Percentiles rank a stretch among this genome's conserved stretches.
phyloP scores from a whole-genome alignment of 2,113 vertebrate species.

The Pholis gunnellus region DNA sequence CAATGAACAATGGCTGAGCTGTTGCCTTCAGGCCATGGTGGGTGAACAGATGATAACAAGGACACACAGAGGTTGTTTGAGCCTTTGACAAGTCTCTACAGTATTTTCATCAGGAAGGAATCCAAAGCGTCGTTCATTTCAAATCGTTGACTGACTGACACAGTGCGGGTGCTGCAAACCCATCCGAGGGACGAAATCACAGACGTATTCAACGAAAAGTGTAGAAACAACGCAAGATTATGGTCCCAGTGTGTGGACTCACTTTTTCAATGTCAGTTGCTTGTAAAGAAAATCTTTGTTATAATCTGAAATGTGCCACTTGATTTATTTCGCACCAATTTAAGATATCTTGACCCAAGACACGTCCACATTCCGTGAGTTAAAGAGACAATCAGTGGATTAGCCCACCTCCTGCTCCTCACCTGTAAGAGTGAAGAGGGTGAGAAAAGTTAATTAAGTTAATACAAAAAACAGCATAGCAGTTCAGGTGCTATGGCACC shows the following conservation, averaged over 20 bases:
- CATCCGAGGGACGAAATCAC: slow-evolving; percentile 35
- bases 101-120: slow-evolving; percentile 47
- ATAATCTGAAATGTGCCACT: neutral
- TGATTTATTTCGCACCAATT: neutral
- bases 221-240: neutral
- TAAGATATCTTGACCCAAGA: neutral
- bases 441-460: neutral
- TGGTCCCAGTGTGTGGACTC: neutral
- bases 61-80: slow-evolving; percentile 44
- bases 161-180: slow-evolving; percentile 22
- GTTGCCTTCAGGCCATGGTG: slow-evolving; percentile 46
- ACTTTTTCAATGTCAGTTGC: neutral
- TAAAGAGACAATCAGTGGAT: neutral
- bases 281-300: neutral
- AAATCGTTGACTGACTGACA: slow-evolving; percentile 42
- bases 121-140: slow-evolving; percentile 50
- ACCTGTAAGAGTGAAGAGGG: neutral
- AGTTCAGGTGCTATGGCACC: slow-evolving; percentile 65
- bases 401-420: neutral
- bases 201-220: slow-evolving; percentile 35
- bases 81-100: slow-evolving; percentile 50
- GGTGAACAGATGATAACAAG: slow-evolving; percentile 53
- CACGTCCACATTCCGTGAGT: neutral
- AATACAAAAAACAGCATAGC: slow-evolving; percentile 41
- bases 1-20: slow-evolving; percentile 49